phyloP scores from a whole-genome alignment of 2,113 vertebrate species.

The Melierax canorus region DNA sequence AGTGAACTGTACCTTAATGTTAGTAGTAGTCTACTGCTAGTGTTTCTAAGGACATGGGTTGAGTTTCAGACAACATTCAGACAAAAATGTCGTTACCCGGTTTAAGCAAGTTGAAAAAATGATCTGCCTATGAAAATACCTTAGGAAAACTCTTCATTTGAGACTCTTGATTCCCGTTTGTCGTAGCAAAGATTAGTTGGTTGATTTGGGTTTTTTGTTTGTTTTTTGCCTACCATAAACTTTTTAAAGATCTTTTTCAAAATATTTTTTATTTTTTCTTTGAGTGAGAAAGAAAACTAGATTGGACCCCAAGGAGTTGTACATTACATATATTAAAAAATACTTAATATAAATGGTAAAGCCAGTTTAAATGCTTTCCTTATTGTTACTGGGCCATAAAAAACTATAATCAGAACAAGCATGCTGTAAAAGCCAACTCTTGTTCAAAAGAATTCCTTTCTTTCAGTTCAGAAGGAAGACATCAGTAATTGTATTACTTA shows the following conservation, averaged over 20 bases:
- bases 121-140: background rate
- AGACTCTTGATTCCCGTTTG: background rate
- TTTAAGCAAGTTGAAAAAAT: background rate
- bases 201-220: background rate
- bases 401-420: background rate
- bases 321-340: background rate
- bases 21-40: background rate
- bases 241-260: background rate
- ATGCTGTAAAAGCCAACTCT: background rate
- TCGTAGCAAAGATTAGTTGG: background rate
- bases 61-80: background rate
- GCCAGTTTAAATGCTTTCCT: background rate
- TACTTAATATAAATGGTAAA: background rate
- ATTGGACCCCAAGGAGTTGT: background rate
- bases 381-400: background rate
- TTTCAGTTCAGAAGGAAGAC: conserved; percentile 3
- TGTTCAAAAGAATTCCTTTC: conserved; percentile 7
- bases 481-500: conserved; percentile 27
- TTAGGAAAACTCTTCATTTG: background rate
- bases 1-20: background rate
- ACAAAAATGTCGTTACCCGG: background rate
- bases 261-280: background rate
- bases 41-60: background rate
- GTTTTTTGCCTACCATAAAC: background rate
- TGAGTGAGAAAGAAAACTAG: background rate